phyloP scores from a whole-genome alignment of 2,888 invertebrate genomes.

The Dynastes tityus region DNA sequence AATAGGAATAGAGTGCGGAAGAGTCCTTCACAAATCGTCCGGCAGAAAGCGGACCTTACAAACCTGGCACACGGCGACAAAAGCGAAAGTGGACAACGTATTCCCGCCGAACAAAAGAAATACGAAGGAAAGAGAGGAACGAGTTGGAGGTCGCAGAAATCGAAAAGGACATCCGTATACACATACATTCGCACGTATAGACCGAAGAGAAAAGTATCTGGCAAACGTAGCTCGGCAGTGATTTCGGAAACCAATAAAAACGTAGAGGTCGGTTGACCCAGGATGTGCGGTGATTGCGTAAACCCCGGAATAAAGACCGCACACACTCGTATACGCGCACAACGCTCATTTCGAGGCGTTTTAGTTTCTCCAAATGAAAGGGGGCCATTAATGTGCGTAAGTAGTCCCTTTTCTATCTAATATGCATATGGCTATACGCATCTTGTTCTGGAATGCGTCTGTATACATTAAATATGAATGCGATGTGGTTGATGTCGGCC shows the following conservation, averaged over 20 bases:
- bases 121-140: slow-evolving; percentile 1
- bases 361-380: slow-evolving; percentile 37
- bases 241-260: slow-evolving; percentile 41
- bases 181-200: background rate
- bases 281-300: slow-evolving; percentile 40
- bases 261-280: slow-evolving; percentile 31
- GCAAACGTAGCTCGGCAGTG: slow-evolving; percentile 27
- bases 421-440: background rate
- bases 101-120: background rate
- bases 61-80: background rate
- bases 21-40: slow-evolving; percentile 13
- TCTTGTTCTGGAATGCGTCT: too few relatives aligned
- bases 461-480: background rate
- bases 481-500: background rate
- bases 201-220: slow-evolving; percentile 19
- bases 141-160: slow-evolving; percentile 1
- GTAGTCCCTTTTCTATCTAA: slow-evolving; percentile 6
- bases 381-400: slow-evolving; percentile 28
- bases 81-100: slow-evolving; percentile 9
- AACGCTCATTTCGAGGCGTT: background rate
- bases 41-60: slow-evolving; percentile 19
- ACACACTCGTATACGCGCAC: background rate
- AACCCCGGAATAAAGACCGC: slow-evolving; percentile 28
- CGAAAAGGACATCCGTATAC: slow-evolving; percentile 12
- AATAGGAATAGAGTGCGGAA: slow-evolving; percentile 39